These are phyloP conservation scores for Cinara cedri DNA, from an alignment of 2,888 invertebrate species.

Conservation along the genomic window DNA sequence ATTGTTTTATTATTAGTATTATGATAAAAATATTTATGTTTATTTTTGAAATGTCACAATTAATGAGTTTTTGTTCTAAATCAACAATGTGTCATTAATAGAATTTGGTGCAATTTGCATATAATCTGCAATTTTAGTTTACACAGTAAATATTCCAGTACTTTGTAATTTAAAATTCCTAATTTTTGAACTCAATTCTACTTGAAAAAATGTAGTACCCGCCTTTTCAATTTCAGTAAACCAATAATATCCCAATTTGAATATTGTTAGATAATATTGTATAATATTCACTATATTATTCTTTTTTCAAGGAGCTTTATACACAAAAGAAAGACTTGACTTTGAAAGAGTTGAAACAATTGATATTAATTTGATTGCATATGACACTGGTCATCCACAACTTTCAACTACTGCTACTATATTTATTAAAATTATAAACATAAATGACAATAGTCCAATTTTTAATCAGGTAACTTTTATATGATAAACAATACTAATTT, in stretches of 20 bases:
- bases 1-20: too few species aligned
- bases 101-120: too few species aligned
- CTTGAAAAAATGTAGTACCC: too few species aligned
- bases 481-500: not conserved
- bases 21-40: too few species aligned
- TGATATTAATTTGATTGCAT: slow-evolving; percentile 81
- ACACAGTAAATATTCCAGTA: too few species aligned
- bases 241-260: not conserved
- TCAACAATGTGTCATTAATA: too few species aligned
- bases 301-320: slow-evolving; percentile 72
- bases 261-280: too few species aligned
- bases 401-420: slow-evolving; percentile 79
- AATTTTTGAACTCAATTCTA: too few species aligned
- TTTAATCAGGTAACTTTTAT: slow-evolving; percentile 68
- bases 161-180: too few species aligned
- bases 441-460: slow-evolving; percentile 85
- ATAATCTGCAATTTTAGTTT: too few species aligned
- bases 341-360: slow-evolving; percentile 79
- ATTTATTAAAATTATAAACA: slow-evolving; percentile 77
- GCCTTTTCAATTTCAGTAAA: not conserved
- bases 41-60: too few species aligned
- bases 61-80: too few species aligned
- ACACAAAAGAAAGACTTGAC: slow-evolving; percentile 78
- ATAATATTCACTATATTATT: slow-evolving; percentile 18
- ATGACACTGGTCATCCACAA: slow-evolving; percentile 86